Evolutionary conservation across 2,797 vertebrate species (phyloP), one percentile per base, ranked within the genome.

Genomic region (Manis javanica): DNA sequence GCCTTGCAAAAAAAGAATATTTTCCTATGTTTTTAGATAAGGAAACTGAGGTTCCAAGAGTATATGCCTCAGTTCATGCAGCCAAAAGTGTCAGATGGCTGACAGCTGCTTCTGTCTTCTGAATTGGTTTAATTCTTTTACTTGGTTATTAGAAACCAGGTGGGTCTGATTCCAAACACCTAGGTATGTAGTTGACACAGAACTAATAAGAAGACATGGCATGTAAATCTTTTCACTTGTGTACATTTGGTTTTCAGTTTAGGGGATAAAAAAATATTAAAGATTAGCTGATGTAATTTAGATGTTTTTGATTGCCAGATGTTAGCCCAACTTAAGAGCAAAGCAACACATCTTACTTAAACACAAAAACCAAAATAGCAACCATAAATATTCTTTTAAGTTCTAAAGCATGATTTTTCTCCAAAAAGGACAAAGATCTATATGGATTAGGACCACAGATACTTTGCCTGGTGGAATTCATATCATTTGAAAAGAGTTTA

Each of bases 401-500:
- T 78, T 92, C 83, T 97, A 91, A 86, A 72, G 88, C 87, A 96
- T 89, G 78, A 82, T 72, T 74, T 74, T 97, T 94, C 94, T 93
- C 46, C 96, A 97, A 98, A 85, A 96, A 94, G 72, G 95, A 64
- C 29, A 46, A 11, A 95, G 39, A 77, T 98, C 91, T 98, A 97
- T 94, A 95, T 79, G 88, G 26, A 98, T 97, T 96, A 98, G 93
- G 64, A 96, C 81, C 90, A 96, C 78, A 96, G 97, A 92, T 89
- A 72, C 97, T 97, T 96, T 97, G 85, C 81, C 88, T 98, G 84
- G 84, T 92, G 84, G 87, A 92, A 37, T 97, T 98, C 96, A 93
- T 39, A 98, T 97, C 92, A 90, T 55, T 96, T 96, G 96, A 96
- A 29, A 85, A 98, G 46, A 21, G 93, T 96, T 96, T 64, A 95